Evolutionary conservation across 2,888 invertebrate species (phyloP).

Genomic region (Lagria hirta): DNA sequence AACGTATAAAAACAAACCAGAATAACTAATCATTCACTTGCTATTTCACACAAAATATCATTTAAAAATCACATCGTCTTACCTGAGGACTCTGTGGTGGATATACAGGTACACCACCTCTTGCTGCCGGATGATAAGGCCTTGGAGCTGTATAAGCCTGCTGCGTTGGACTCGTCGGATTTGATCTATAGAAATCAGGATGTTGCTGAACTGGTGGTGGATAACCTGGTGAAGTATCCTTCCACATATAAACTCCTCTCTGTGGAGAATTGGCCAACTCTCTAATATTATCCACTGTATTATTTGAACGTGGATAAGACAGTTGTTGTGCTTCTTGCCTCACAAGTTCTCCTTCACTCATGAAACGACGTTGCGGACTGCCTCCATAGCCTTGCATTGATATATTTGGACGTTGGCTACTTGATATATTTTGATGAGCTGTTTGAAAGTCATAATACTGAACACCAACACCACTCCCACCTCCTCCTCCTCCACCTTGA

Average conservation of each 20-base stretch:
- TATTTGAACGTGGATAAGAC: conserved; percentile 68
- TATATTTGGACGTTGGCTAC: conserved; percentile 39
- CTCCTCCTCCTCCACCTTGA: conserved; percentile 38
- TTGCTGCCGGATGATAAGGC: conserved; percentile 63
- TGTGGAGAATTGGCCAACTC: conserved; percentile 88
- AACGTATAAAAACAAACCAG: no score
- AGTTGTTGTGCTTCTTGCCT: conserved; percentile 67
- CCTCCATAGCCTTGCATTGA: conserved; percentile 45
- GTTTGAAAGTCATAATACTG: conserved; percentile 52
- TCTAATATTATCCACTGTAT: conserved; percentile 82
- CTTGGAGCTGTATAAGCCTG: conserved; percentile 51
- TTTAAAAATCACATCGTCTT: neutral
- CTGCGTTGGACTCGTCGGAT: conserved; percentile 72
- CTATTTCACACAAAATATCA: no score
- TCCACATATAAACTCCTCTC: conserved; percentile 78
- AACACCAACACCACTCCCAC: no score
- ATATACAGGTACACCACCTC: conserved; percentile 71
- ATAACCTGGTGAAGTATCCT: conserved; percentile 72
- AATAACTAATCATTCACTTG: no score
- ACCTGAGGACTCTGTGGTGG: conserved; percentile 62
- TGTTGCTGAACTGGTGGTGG: conserved; percentile 52
- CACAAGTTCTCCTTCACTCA: conserved; percentile 80
- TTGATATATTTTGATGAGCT: conserved; percentile 50
- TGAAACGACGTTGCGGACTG: conserved; percentile 58
- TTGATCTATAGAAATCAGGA: conserved; percentile 62